These are phyloP conservation scores for Hypotaenidia okinawae DNA, from an alignment of 2,797 vertebrate genomes.

Conservation along the genomic window DNA sequence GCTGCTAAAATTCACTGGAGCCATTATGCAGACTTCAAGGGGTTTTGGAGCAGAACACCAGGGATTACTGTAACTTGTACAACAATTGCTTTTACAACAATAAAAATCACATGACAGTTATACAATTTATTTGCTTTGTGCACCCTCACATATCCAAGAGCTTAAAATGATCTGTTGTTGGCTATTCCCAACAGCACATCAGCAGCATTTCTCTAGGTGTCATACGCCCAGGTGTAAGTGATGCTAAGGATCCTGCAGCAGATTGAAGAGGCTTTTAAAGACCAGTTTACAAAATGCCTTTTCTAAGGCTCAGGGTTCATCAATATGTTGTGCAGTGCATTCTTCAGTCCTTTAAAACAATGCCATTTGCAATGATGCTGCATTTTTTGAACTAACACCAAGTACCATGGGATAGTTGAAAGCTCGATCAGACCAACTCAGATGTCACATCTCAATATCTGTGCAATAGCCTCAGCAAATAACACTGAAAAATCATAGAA, in stretches of 20 bases:
- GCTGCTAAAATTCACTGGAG: background rate
- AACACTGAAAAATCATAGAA: background rate
- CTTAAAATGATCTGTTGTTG: background rate
- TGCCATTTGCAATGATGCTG: background rate
- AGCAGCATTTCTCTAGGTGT: background rate
- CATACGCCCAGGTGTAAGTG: background rate
- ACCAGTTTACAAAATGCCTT: background rate
- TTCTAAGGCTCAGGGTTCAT: background rate
- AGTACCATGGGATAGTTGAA: background rate
- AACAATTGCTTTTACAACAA: background rate
- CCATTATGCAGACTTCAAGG: background rate
- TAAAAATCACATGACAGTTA: background rate
- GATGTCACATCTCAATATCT: background rate
- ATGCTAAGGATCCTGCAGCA: background rate
- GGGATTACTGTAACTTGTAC: background rate
- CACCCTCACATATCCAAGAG: background rate
- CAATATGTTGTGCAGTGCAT: background rate
- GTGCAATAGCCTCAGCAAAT: background rate
- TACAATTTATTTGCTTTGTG: background rate
- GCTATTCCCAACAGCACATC: background rate
- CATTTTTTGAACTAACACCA: background rate
- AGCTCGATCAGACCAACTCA: background rate
- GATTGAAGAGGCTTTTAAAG: background rate
- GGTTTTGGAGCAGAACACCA: background rate
- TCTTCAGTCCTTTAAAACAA: background rate